Base-by-base conservation (phyloP, 2,888 invertebrate genomes). In the Drosophila mimetica region DNA sequence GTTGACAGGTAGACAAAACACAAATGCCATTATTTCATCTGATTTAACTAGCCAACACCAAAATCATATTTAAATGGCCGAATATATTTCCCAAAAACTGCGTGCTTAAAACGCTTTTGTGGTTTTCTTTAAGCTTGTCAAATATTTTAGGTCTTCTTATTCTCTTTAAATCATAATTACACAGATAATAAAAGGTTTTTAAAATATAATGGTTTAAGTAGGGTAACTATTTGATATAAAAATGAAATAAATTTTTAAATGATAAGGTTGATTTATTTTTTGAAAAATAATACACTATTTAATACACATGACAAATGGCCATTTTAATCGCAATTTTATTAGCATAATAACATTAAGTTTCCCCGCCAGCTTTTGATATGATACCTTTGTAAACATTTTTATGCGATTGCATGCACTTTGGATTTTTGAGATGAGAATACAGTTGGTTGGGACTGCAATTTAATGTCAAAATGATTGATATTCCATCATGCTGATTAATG, bases 381-480 rank as follows among this genome's bases (percentile, higher is more conserved):
- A 6, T 25, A 1, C 6, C 25, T 6, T 30, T 30, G 3, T 4
- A 30, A 30, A 11, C 30, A 30, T 30, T 34, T 34, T n/a, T n/a
- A n/a, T 34, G 1, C 13, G n/a, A 34, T 1, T n/a, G 5, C 6
- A 34, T n/a, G 30, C 30, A 39, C 18, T 11, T 18, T 9, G 8
- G 9, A 4, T 7, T 39, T 41, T 16, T 4, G 11, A 20, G 13
- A 20, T 22, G 2, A n/a, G 2, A 14, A 14, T 14, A 25, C 25
- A 25, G 9, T 14, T 44, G 42, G 1, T 25, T 4, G 20, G 11
- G 6, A 13, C 7, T 30, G 4, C 14, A 55, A 11, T 42, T 60
- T 28, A 60, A 61, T 60, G 63, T n/a, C 42, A 44, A 9, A 22
- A 30, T 60, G 44, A 60, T 60, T 44, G 44, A 44, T 61, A 22